Conservation (phyloP, 2,888 invertebrate species). For the Andrena haemorrhoa region DNA sequence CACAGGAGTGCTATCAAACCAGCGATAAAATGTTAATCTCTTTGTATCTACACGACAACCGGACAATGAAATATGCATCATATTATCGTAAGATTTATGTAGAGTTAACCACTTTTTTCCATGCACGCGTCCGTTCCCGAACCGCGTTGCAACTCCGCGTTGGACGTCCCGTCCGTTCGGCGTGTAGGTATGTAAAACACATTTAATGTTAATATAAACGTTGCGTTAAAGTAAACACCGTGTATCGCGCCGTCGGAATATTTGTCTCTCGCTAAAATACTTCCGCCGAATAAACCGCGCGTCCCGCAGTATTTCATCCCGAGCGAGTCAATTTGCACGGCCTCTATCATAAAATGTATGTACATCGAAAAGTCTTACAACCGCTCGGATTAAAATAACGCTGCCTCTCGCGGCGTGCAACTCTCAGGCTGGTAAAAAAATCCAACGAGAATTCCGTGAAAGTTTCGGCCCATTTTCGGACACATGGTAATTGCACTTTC, state of each 20-base stretch:
- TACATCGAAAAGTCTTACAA: neutral
- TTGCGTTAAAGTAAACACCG: neutral
- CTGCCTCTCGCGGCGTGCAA: neutral
- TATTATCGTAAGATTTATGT: slow-evolving; percentile 38
- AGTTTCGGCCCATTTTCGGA: too few species aligned
- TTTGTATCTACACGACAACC: slow-evolving; percentile 23
- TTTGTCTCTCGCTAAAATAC: slow-evolving; percentile 16
- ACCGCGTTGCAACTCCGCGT: neutral
- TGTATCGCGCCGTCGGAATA: neutral
- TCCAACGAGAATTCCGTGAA: too few species aligned
- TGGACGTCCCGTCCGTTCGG: neutral
- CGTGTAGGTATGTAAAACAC: slow-evolving; percentile 21
- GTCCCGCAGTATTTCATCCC: neutral
- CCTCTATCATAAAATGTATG: neutral
- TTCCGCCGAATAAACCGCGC: neutral
- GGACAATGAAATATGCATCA: slow-evolving; percentile 30
- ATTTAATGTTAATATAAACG: slow-evolving; percentile 33
- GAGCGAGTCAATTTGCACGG: neutral
- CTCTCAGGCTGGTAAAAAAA: neutral
- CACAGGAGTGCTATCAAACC: neutral
- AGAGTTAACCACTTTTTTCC: slow-evolving; percentile 8
- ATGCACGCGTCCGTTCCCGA: slow-evolving; percentile 13
- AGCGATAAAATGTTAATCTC: slow-evolving; percentile 31
- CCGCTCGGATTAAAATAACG: neutral
- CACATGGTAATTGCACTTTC: too few species aligned